Percentiles rank a stretch among this genome's conserved stretches.
These are phyloP conservation scores for Equus quagga DNA, from an alignment of 2,113 vertebrate genomes.

Conservation along the genomic window DNA sequence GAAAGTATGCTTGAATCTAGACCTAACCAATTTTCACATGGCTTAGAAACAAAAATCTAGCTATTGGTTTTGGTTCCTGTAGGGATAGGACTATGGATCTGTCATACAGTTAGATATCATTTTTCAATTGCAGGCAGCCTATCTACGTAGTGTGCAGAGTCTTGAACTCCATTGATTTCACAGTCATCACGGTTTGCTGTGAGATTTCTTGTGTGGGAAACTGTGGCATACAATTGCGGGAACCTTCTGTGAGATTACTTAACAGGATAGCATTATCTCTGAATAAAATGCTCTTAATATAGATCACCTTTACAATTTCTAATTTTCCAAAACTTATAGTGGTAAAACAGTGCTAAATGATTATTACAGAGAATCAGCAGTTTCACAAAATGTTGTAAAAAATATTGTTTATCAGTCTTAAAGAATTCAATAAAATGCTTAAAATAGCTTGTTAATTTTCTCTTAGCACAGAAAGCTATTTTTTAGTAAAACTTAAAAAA, in stretches of 20 bases:
- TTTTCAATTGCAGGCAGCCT: neutral
- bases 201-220: slow-evolving; percentile 1
- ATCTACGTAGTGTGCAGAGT: neutral
- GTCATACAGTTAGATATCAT: neutral
- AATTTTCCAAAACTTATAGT: neutral
- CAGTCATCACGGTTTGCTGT: neutral
- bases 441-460: neutral
- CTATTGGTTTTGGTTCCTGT: neutral
- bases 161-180: slow-evolving; percentile 36
- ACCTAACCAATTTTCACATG: slow-evolving; percentile 9
- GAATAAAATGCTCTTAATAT: slow-evolving; percentile 42
- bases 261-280: slow-evolving; percentile 7
- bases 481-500: slow-evolving; percentile 60
- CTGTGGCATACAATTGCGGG: neutral
- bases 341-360: neutral
- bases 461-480: neutral
- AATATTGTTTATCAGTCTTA: neutral
- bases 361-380: slow-evolving; percentile 12
- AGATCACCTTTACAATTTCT: neutral
- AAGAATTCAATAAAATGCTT: neutral
- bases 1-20: neutral
- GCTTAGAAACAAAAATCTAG: neutral
- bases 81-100: neutral
- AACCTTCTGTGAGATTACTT: neutral
- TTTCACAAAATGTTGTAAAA: neutral